A percentile compares a stretch with the other conserved stretches of the same genome.
Evolutionary conservation across 1,140 invertebrate species (phyloP).

Genomic region (Rhopalosiphum maidis): DNA sequence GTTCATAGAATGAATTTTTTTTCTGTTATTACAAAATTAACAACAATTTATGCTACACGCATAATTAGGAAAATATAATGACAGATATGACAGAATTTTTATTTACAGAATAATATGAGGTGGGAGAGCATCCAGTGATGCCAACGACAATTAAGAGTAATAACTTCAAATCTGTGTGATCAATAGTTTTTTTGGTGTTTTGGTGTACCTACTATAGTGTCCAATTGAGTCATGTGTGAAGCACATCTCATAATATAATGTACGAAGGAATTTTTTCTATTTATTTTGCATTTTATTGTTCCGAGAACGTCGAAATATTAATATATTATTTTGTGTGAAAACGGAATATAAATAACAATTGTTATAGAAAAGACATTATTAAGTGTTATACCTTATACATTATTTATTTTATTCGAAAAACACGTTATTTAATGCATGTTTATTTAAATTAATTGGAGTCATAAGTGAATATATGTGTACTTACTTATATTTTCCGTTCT

Average conservation of each 20-base stretch:
- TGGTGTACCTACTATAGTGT: background rate
- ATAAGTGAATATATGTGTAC: background rate
- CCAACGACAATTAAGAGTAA: no score
- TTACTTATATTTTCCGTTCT: background rate
- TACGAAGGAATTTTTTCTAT: background rate
- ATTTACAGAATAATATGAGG: no score
- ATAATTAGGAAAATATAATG: no score
- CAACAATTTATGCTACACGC: no score
- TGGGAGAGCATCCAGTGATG: no score
- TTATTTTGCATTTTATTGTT: background rate
- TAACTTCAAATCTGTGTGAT: background rate
- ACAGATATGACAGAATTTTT: no score
- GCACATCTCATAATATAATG: background rate
- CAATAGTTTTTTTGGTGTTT: background rate
- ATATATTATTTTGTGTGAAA: no score
- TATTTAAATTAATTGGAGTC: background rate
- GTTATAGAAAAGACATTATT: background rate
- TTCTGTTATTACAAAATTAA: no score
- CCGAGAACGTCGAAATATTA: background rate
- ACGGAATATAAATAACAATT: background rate
- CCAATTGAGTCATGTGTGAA: background rate
- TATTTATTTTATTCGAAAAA: background rate
- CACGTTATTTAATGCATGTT: background rate
- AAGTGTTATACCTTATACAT: no score
- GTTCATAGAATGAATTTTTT: background rate